phyloP scores from a whole-genome alignment of 2,113 vertebrate species.

The Parus major region DNA sequence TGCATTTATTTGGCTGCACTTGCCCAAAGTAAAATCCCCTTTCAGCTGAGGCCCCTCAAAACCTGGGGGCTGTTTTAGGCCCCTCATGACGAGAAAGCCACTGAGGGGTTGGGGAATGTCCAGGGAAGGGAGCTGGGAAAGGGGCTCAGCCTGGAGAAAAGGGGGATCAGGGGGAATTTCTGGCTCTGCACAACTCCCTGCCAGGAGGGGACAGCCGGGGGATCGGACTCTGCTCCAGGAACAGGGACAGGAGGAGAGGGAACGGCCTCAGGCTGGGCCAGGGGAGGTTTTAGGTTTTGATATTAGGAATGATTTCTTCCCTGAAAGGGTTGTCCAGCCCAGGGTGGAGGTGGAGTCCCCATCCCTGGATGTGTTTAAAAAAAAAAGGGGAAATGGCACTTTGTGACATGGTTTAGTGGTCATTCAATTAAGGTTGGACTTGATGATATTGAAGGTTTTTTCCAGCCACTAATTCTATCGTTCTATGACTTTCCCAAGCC shows the following conservation, averaged over 20 bases:
- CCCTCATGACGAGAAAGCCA: fast-evolving
- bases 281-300: fast-evolving
- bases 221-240: not conserved
- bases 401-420: not conserved
- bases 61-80: not conserved
- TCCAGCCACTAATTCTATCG: not conserved
- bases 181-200: not conserved
- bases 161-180: not conserved
- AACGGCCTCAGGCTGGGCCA: not conserved
- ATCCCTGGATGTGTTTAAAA: not conserved
- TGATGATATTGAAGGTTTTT: not conserved
- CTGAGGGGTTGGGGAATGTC: fast-evolving
- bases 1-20: not conserved
- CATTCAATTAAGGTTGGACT: not conserved
- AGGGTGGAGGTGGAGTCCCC: not conserved
- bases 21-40: not conserved
- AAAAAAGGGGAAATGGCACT: not conserved
- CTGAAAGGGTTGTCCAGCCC: not conserved
- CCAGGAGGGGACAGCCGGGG: not conserved
- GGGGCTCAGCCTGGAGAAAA: not conserved
- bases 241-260: not conserved
- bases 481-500: not conserved
- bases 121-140: not conserved
- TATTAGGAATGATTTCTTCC: not conserved
- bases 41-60: not conserved